Percentiles rank a stretch among this genome's conserved stretches.
These are phyloP conservation scores for Tachysurus vachellii DNA, from an alignment of 2,113 vertebrate genomes.

Conservation along the genomic window DNA sequence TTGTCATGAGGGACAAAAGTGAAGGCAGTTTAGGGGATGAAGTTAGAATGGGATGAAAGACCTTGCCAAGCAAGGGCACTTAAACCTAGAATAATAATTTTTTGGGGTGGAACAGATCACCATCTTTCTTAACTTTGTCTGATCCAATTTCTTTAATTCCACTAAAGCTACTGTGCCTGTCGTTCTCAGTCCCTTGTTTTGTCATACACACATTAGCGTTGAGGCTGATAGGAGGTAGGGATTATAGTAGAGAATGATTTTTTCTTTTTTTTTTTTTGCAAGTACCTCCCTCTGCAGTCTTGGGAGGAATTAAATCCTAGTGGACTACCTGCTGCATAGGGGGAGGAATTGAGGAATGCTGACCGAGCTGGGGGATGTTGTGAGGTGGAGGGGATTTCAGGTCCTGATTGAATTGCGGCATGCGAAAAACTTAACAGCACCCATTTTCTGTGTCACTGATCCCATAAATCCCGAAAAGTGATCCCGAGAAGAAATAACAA, in stretches of 20 bases:
- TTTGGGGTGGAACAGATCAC: slow-evolving; percentile 38
- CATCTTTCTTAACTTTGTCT: slow-evolving; percentile 49
- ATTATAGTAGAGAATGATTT: slow-evolving; percentile 53
- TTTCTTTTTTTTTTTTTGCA: slow-evolving; percentile 32
- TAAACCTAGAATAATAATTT: slow-evolving; percentile 46
- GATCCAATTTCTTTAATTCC: slow-evolving; percentile 56
- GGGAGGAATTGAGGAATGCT: slow-evolving; percentile 28
- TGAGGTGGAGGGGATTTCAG: slow-evolving; percentile 42
- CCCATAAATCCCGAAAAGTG: slow-evolving; percentile 56
- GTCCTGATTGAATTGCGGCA: slow-evolving; percentile 57
- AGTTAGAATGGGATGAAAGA: slow-evolving; percentile 51
- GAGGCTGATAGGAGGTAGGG: slow-evolving; percentile 37
- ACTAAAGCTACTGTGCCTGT: slow-evolving; percentile 30
- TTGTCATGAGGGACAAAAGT: slow-evolving; percentile 41
- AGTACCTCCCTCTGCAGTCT: slow-evolving; percentile 33
- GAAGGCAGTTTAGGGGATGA: slow-evolving; percentile 25
- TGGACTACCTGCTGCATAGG: slow-evolving; percentile 44
- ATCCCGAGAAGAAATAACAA: slow-evolving; percentile 49
- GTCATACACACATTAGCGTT: slow-evolving; percentile 54
- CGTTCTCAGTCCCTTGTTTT: slow-evolving; percentile 47
- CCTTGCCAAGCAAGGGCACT: slow-evolving; percentile 52
- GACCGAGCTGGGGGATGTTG: not conserved
- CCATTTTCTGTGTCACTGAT: slow-evolving; percentile 61
- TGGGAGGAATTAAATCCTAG: slow-evolving; percentile 50
- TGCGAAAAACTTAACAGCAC: slow-evolving; percentile 54